phyloP scores from a whole-genome alignment of 2,113 vertebrate genomes.

The Alethe diademata region DNA sequence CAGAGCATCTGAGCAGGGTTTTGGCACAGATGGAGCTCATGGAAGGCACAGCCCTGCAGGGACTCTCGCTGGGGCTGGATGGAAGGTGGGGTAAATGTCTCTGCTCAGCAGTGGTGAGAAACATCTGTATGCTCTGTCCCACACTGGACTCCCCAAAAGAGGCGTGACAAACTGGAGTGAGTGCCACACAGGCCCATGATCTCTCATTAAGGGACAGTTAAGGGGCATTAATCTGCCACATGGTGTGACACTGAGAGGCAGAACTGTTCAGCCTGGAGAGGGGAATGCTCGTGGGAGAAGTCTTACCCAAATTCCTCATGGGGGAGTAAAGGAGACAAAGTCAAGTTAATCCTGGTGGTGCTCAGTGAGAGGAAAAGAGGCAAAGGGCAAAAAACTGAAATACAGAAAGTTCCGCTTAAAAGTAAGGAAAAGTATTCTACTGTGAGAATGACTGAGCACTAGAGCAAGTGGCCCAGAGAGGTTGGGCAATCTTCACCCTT shows the following conservation, averaged over 20 bases:
- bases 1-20: background rate
- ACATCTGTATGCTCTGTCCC: background rate
- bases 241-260: background rate
- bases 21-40: background rate
- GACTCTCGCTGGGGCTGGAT: rapidly evolving
- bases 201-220: background rate
- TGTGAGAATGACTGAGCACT: background rate
- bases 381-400: background rate
- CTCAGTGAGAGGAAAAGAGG: background rate
- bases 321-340: background rate
- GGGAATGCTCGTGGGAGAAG: background rate
- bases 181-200: background rate
- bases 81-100: background rate
- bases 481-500: background rate
- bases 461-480: background rate
- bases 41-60: background rate
- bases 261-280: background rate
- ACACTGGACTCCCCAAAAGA: background rate
- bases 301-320: background rate
- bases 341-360: background rate
- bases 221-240: background rate
- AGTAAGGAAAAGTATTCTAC: background rate
- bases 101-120: background rate
- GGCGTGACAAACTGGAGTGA: background rate
- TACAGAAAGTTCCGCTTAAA: background rate